Base-by-base conservation (phyloP, 2,888 invertebrate species). In the Cataglyphis livida region DNA sequence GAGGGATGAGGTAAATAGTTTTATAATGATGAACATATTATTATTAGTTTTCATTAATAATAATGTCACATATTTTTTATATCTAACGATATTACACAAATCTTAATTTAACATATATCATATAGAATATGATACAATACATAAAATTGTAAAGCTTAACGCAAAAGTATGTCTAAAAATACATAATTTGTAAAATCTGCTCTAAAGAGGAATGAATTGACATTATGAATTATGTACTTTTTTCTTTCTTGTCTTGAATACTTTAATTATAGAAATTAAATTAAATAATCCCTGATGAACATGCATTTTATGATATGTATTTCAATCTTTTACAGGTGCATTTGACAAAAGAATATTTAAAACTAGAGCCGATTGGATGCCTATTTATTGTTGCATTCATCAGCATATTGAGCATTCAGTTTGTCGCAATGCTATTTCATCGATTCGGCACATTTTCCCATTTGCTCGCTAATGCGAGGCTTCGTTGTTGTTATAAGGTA, bases 401-500 rank as follows among this genome's bases (percentile, higher is more conserved):
- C 54, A 91, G 95, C 9, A 96, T 97, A 86, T 93, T 97, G 35
- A 90, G 96, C 21, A 95, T 96, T 64, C 96, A 97, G 95, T 97
- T 96, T 91, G 86, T 96, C 12, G 96, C 96, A 44, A 97, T 96
- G 96, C 90, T 97, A 84, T 95, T 96, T 91, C 96, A 97, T 94
- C 95, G 96, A 61, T 96, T 96, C 89, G 95, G 96, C 70, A 97
- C 97, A 0, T 94, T 97, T 86, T 95, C 96, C 2, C 96, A 97
- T 91, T 96, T 97, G 84, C 94, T 96, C 92, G 98, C 99, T 41
- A 98, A 99, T 10, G 98, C 99, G n/a, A 98, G 97, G 5, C 57
- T 73, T 62, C 10, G 18, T 92, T 96, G 96, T 92, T 96, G 96
- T 88, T 97, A 97, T 94, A 97, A 98, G 96, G 97, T 97, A 95